phyloP scores from a whole-genome alignment of 2,113 vertebrate genomes.

The Morone chrysops region DNA sequence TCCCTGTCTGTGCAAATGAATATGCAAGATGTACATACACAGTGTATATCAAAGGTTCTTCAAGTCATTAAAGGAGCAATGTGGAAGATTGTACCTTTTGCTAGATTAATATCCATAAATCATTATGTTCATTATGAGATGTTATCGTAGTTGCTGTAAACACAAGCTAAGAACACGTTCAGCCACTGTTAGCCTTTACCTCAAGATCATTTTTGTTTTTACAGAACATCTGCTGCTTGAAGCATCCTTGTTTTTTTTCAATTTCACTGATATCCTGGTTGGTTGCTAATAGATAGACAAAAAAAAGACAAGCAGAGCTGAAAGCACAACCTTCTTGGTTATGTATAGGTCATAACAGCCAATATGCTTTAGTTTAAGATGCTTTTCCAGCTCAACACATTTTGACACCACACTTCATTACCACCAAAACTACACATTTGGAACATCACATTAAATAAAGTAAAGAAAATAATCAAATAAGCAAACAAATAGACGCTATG shows the following conservation, averaged over 20 bases:
- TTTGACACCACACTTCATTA: not conserved
- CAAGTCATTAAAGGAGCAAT: not conserved
- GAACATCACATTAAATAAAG: not conserved
- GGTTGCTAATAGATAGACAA: not conserved
- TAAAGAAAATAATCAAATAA: not conserved
- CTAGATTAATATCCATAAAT: conserved; percentile 34
- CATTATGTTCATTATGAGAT: conserved; percentile 1
- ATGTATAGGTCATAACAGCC: not conserved
- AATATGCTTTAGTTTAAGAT: not conserved
- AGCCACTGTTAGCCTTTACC: not conserved
- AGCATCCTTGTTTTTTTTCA: not conserved
- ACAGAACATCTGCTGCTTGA: not conserved
- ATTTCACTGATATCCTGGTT: not conserved
- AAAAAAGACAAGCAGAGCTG: not conserved
- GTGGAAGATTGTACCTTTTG: conserved; percentile 8
- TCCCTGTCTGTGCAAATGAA: not conserved
- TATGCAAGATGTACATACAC: not conserved
- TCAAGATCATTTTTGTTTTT: not conserved
- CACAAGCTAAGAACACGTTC: not conserved
- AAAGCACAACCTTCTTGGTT: not conserved
- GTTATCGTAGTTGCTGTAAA: not conserved
- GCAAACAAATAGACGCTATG: not conserved
- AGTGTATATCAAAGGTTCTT: not conserved
- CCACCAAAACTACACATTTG: not conserved
- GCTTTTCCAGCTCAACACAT: not conserved